Base-by-base conservation (phyloP, 2,797 vertebrate species). In the Anguilla obscura region DNA sequence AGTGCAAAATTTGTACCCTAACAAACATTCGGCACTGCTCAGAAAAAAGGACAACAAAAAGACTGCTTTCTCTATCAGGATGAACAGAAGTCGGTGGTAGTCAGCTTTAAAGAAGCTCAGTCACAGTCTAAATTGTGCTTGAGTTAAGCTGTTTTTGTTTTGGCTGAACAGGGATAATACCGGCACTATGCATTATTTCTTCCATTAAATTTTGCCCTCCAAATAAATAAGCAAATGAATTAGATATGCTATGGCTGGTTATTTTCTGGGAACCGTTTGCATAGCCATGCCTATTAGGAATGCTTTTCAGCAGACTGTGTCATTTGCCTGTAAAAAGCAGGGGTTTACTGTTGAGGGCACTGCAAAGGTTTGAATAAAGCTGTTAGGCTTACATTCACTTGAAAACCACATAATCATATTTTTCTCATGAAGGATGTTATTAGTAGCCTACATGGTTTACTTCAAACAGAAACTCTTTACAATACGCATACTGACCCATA, bases 341-440 rank as follows among this genome's bases (percentile, higher is more conserved):
- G 69, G 33, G 12, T 79, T 74, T 14, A 74, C 10, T 74, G 10
- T 9, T 16, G 30, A 74, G 7, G 27, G 30, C 14, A 27, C 63
- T 69, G n/a, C n/a, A 69, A 69, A 10, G n/a, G 63, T 69, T 69
- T 69, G 63, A 69, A 69, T 69, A 27, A n/a, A 69, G n/a, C 63
- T 69, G 24, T 69, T 69, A 58, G 56, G 56, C 16, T 58, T 58
- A 27, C 24, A n/a, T 0, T 69, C 8, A 69, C 27, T 69, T 63
- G 16, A 63, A 63, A 63, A 60, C 16, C 4, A 69, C 1, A 7
- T 8, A 24, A 69, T 69, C 24, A 69, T 69, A 69, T 69, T 69
- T 63, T 63, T 63, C 24, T n/a, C 5, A 69, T 27, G 24, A 7
- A n/a, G 63, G 16, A 27, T 27, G 63, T 69, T 7, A 6, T 69